phyloP scores from a whole-genome alignment of 2,888 invertebrate genomes.

The Tanytarsus gracilentus region DNA sequence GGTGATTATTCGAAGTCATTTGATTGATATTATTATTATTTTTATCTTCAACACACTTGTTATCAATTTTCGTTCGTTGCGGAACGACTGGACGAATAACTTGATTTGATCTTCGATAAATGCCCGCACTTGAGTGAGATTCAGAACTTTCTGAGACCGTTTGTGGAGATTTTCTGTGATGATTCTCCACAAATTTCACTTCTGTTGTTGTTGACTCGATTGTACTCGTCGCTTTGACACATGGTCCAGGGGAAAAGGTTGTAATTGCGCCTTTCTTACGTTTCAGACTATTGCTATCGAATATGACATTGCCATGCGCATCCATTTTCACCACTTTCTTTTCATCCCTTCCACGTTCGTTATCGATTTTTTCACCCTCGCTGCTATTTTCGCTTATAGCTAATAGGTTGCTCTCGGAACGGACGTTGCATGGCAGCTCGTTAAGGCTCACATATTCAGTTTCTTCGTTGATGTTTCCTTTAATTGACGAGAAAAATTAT shows the following conservation, averaged over 20 bases:
- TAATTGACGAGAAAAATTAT: too few relatives aligned
- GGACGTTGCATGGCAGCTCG: constrained; percentile 54
- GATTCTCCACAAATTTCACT: constrained; percentile 45
- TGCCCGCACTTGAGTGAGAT: background rate
- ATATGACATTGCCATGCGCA: constrained; percentile 80
- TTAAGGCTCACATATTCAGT: constrained; percentile 74
- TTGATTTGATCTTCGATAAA: constrained; percentile 13
- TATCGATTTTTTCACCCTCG: constrained; percentile 28
- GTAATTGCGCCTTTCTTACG: constrained; percentile 71
- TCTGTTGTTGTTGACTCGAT: constrained; percentile 40
- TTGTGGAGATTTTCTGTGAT: constrained; percentile 41
- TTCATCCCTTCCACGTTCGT: constrained; percentile 32
- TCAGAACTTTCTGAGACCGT: constrained; percentile 30
- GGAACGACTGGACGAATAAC: constrained; percentile 34
- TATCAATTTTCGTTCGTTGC: constrained; percentile 32
- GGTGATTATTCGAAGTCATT: constrained; percentile 53
- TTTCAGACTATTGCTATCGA: constrained; percentile 75
- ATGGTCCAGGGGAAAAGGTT: constrained; percentile 80
- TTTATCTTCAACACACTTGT: background rate
- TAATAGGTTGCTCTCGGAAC: constrained; percentile 31
- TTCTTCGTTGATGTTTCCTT: constrained; percentile 54
- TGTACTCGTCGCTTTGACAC: constrained; percentile 55
- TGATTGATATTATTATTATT: constrained; percentile 33
- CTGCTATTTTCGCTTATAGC: constrained; percentile 7
- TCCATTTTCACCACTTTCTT: constrained; percentile 66